Evolutionary conservation across 2,113 vertebrate genomes (phyloP).

Genomic region (Alaudala cheleensis): DNA sequence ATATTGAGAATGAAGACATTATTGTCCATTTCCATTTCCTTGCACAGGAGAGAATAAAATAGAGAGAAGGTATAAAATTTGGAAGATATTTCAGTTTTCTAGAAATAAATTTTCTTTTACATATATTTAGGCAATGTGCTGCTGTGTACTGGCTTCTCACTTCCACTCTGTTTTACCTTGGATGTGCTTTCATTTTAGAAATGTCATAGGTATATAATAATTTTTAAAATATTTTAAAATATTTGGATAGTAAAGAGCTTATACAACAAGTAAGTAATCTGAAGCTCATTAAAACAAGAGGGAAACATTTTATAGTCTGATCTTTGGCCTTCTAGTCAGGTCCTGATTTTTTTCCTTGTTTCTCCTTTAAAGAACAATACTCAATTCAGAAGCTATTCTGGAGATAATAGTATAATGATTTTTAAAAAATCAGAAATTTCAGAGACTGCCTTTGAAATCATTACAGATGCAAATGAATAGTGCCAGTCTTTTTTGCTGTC

Average conservation of each 20-base stretch:
- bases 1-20: neutral
- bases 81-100: neutral
- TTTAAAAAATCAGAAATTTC: neutral
- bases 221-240: neutral
- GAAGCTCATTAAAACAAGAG: neutral
- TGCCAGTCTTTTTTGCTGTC: neutral
- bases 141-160: neutral
- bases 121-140: neutral
- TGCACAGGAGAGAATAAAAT: neutral
- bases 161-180: neutral
- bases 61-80: neutral
- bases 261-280: neutral
- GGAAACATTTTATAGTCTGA: neutral
- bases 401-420: neutral
- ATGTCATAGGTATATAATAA: neutral
- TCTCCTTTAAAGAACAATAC: neutral
- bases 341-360: neutral
- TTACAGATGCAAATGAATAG: neutral
- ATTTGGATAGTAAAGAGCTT: neutral
- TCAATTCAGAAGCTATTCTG: neutral
- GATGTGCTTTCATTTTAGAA: neutral
- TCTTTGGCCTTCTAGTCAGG: neutral
- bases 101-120: neutral
- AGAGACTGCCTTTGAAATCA: neutral
- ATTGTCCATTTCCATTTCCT: neutral